phyloP scores from a whole-genome alignment of 2,113 vertebrate genomes.

The Odocoileus hemionus region DNA sequence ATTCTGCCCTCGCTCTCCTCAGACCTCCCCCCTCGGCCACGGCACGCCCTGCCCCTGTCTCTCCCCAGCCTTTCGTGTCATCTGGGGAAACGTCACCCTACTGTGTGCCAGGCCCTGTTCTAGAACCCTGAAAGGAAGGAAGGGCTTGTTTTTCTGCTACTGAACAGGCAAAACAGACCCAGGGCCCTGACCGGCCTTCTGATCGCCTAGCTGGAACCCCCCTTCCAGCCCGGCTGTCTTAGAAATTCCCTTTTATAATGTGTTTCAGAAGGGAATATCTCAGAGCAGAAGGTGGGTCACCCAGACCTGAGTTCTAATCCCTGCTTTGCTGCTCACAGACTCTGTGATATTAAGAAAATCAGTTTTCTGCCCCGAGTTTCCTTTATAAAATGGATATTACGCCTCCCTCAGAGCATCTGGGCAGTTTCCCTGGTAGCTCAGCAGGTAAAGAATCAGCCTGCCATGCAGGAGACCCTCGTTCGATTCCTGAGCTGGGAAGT shows the following conservation, averaged over 20 bases:
- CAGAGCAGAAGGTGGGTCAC: not conserved
- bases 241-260: not conserved
- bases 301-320: not conserved
- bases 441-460: not conserved
- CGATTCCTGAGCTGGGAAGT: not conserved
- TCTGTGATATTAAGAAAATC: not conserved
- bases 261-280: not conserved
- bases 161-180: not conserved
- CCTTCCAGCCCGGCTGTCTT: not conserved
- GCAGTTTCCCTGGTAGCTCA: not conserved
- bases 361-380: not conserved
- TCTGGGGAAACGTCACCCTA: fast-evolving
- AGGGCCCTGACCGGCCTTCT: not conserved
- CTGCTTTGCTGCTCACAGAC: not conserved
- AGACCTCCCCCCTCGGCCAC: constrained; percentile 63
- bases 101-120: not conserved
- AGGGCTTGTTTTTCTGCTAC: not conserved
- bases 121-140: not conserved
- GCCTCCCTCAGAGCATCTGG: not conserved
- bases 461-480: not conserved
- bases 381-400: not conserved
- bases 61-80: not conserved
- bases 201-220: not conserved
- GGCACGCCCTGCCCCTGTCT: not conserved
- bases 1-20: constrained; percentile 75